phyloP scores from a whole-genome alignment of 2,888 invertebrate species.

The Linyphia triangularis region DNA sequence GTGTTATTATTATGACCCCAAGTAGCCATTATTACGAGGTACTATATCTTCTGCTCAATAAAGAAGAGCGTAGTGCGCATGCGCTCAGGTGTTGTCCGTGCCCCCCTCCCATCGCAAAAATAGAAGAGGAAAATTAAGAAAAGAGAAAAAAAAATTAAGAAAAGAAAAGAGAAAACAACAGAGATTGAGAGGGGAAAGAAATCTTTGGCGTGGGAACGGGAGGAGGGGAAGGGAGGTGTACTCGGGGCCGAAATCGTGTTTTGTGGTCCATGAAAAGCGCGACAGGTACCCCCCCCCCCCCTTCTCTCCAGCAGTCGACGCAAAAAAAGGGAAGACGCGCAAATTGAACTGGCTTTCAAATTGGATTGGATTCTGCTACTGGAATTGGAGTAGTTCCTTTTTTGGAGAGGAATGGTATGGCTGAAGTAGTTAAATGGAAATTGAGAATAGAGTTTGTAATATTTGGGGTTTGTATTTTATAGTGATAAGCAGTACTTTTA shows the following conservation, averaged over 20 bases:
- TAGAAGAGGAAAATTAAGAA: conserved; percentile 20
- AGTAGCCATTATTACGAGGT: conserved; percentile 37
- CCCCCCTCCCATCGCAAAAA: conserved; percentile 26
- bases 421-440: background rate
- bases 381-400: background rate
- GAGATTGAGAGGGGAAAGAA: conserved; percentile 28
- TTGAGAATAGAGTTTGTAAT: too few species aligned
- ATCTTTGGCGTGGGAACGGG: conserved; percentile 63
- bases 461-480: too few species aligned
- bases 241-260: conserved; percentile 74
- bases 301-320: background rate
- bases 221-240: conserved; percentile 31
- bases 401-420: background rate
- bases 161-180: conserved; percentile 54
- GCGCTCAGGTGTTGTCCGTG: conserved; percentile 66
- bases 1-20: conserved; percentile 1
- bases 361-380: background rate
- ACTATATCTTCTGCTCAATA: conserved; percentile 37
- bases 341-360: conserved; percentile 50
- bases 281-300: conserved; percentile 46
- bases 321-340: conserved; percentile 36
- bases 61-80: conserved; percentile 59
- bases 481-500: too few species aligned
- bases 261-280: conserved; percentile 74
- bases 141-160: conserved; percentile 31